Evolutionary conservation across 2,797 vertebrate genomes (phyloP), one percentile per base, ranked within the genome.

Genomic region (Percopsis omiscomaycus): DNA sequence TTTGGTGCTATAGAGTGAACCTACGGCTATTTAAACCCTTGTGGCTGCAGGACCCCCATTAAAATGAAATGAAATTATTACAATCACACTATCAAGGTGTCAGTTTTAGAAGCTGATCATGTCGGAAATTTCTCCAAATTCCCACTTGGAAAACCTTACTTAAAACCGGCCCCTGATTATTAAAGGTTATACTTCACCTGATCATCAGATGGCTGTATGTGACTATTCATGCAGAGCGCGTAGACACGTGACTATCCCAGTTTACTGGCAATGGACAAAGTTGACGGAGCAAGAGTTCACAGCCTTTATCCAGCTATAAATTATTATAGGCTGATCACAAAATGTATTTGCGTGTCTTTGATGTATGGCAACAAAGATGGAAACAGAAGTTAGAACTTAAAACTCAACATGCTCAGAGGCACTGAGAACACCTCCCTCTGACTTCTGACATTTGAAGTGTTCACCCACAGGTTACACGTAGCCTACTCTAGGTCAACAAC

Each of bases 351-450:
- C 28, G 51, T 29, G 27, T 53, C 16, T 29, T 12, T 13, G 16
- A 29, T 45, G 42, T 57, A n/a, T 30, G 13, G 54, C n/a, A n/a
- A n/a, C 30, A 37, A 6, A 32, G 37, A 16, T 55, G 16, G 4
- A 59, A 52, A 59, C 22, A 53, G 4, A 50, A 16, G 42, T 42
- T 29, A 44, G 15, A 3, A 13, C 9, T 27, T 29, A 16, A 63
- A 44, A 70, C 16, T 51, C 22, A 71, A 51, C 53, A 63, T 22
- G 1, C 3, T 62, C 15, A 63, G 49, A 15, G 3, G 9, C 48
- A 53, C 12, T 53, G 15, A 5, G 29, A 8, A 59, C 13, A n/a
- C 13, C 22, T 32, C 45, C 3, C 30, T 53, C 60, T 12, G n/a
- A 27, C 55, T 42, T 8, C 48, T 50, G 56, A 37, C 48, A 12